Evolutionary conservation across 2,888 invertebrate species (phyloP).

Genomic region (Cryptus armator): DNA sequence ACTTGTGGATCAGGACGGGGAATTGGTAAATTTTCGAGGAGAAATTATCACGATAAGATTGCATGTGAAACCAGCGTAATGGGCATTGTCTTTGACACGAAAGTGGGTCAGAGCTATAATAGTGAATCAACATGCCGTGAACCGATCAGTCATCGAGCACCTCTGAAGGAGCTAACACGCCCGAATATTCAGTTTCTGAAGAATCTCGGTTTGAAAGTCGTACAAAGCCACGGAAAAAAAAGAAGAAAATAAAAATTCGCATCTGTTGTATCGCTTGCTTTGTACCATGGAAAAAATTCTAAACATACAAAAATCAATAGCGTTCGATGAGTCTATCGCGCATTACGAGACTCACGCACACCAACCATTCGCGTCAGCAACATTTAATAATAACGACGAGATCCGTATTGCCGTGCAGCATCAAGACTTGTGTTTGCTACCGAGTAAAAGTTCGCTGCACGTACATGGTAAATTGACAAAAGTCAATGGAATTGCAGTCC

Average conservation of each 20-base stretch:
- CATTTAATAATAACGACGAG: conserved; percentile 27
- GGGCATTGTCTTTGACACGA: conserved; percentile 27
- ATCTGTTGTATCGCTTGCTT: background rate
- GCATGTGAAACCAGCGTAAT: conserved; percentile 66
- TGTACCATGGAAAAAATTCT: conserved; percentile 1
- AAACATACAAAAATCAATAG: conserved; percentile 13
- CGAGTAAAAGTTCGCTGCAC: conserved; percentile 56
- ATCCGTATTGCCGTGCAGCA: conserved; percentile 33
- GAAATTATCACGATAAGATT: conserved; percentile 74
- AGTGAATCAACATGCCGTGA: conserved; percentile 17
- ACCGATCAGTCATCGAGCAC: conserved; percentile 47
- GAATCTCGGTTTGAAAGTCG: conserved; percentile 26
- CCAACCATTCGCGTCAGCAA: conserved; percentile 19
- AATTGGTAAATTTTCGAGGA: conserved; percentile 73
- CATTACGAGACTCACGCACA: conserved; percentile 19
- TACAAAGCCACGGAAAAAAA: background rate
- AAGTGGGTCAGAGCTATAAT: conserved; percentile 12
- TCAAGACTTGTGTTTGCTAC: conserved; percentile 14
- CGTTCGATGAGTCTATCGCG: conserved; percentile 22
- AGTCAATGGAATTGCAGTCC: conserved; percentile 14
- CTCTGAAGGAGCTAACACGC: conserved; percentile 24
- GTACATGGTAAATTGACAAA: conserved; percentile 5
- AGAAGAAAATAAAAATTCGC: conserved; percentile 28
- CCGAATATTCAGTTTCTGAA: conserved; percentile 38
- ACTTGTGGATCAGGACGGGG: conserved; percentile 71